A percentile compares a stretch with the other conserved stretches of the same genome.
Conservation (phyloP, 2,888 invertebrate genomes). For the Notodonta dromedarius region DNA sequence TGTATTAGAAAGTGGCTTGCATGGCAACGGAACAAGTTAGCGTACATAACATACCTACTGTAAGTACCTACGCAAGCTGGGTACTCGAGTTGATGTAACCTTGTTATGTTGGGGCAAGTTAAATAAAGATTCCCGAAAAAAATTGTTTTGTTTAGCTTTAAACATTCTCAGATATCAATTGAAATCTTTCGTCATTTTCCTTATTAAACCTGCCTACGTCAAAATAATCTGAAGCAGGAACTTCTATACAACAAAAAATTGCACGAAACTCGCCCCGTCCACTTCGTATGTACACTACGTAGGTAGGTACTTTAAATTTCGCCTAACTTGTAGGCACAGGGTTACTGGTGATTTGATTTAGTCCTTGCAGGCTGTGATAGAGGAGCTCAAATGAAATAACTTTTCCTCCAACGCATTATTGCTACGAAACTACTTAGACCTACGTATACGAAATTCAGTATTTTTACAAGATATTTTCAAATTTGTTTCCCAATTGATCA, state of each 20-base stretch:
- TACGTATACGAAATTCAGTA: no score
- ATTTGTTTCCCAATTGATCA: no score
- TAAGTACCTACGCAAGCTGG: slow-evolving; percentile 59
- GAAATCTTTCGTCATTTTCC: slow-evolving; percentile 38
- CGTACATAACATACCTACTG: slow-evolving; percentile 64
- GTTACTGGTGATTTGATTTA: no score
- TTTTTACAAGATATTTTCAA: no score
- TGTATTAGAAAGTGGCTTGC: slow-evolving; percentile 80
- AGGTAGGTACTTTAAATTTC: slow-evolving; percentile 6
- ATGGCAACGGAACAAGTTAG: slow-evolving; percentile 76
- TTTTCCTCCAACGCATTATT: no score
- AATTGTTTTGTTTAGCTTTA: slow-evolving; percentile 38
- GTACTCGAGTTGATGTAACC: slow-evolving; percentile 75
- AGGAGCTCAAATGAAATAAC: no score
- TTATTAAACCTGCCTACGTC: slow-evolving; percentile 14
- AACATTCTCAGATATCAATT: slow-evolving; percentile 31
- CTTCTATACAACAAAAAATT: slow-evolving; percentile 11
- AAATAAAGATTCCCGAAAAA: slow-evolving; percentile 62
- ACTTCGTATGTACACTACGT: slow-evolving; percentile 8
- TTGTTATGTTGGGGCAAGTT: slow-evolving; percentile 67
- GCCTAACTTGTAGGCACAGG: slow-evolving; percentile 15
- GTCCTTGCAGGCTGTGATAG: no score
- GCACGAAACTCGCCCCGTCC: slow-evolving; percentile 11
- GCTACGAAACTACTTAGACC: no score
- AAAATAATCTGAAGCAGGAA: slow-evolving; percentile 18